Conservation (phyloP, 2,888 invertebrate genomes). For the Chloroclysta siterata region DNA sequence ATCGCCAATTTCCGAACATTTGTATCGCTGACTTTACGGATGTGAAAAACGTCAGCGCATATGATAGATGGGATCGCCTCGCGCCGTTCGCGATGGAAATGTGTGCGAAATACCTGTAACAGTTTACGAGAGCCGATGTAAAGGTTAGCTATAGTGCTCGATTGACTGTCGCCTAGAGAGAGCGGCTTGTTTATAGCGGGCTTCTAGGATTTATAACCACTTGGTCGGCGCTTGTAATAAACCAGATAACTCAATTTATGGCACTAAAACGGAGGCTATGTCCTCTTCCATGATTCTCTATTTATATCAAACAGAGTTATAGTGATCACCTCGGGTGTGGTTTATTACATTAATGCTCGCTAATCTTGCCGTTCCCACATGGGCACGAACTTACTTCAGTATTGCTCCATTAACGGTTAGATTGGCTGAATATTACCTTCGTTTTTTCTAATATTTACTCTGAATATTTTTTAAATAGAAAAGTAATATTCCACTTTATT, state of each 20-base stretch:
- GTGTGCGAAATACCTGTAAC: slow-evolving; percentile 59
- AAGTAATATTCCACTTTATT: too few relatives aligned
- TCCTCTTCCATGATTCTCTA: slow-evolving; percentile 57
- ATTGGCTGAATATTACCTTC: neutral
- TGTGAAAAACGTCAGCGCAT: slow-evolving; percentile 63
- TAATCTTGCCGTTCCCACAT: slow-evolving; percentile 26
- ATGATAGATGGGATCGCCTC: slow-evolving; percentile 66
- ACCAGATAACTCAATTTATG: slow-evolving; percentile 72
- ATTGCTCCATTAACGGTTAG: neutral
- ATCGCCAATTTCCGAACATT: slow-evolving; percentile 61
- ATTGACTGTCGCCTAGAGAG: slow-evolving; percentile 69
- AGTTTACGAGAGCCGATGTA: slow-evolving; percentile 49
- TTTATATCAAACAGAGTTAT: slow-evolving; percentile 64
- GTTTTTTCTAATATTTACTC: neutral
- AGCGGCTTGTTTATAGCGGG: slow-evolving; percentile 58
- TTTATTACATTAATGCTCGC: slow-evolving; percentile 42
- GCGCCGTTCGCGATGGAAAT: slow-evolving; percentile 62
- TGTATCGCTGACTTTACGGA: slow-evolving; percentile 60
- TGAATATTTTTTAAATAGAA: too few relatives aligned
- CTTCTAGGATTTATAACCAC: slow-evolving; percentile 62
- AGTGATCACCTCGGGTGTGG: slow-evolving; percentile 55
- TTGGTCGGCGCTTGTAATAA: slow-evolving; percentile 67
- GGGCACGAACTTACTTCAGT: slow-evolving; percentile 26
- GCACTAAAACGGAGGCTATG: slow-evolving; percentile 58
- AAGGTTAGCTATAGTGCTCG: slow-evolving; percentile 47